These are phyloP conservation scores for Proctacanthus coquilletti DNA, from an alignment of 1,140 invertebrate genomes.

Conservation along the genomic window DNA sequence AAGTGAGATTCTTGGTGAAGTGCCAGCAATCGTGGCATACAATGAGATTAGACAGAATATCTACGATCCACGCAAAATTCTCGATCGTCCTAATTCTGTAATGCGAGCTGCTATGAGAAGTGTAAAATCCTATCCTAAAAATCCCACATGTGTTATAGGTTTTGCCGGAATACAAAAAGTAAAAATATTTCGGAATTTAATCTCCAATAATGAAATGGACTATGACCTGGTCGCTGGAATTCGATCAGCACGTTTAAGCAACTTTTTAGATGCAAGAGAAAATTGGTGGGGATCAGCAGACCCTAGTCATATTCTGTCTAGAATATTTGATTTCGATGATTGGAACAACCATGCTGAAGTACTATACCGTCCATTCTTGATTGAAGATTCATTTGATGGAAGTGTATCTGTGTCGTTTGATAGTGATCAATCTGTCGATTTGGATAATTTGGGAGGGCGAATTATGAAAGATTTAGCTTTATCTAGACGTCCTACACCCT, in stretches of 20 bases:
- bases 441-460: constrained; percentile 69
- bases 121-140: constrained; percentile 28
- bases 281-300: constrained; percentile 92
- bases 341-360: constrained; percentile 97
- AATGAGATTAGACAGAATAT: constrained; percentile 69
- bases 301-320: constrained; percentile 52
- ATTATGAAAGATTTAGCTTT: constrained; percentile 59
- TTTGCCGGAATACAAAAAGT: constrained; percentile 92
- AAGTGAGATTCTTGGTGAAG: constrained; percentile 76
- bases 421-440: constrained; percentile 31
- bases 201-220: constrained; percentile 72
- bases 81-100: constrained; percentile 11
- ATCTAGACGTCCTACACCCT: constrained; percentile 50
- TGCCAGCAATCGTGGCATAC: constrained; percentile 59
- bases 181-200: constrained; percentile 75
- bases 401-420: constrained; percentile 53
- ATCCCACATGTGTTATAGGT: constrained; percentile 71
- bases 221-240: constrained; percentile 91
- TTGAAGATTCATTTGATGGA: constrained; percentile 54
- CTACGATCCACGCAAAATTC: constrained; percentile 20
- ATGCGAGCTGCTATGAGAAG: constrained; percentile 5
- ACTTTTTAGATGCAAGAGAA: constrained; percentile 70
- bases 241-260: constrained; percentile 72
- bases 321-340: constrained; percentile 98
- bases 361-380: constrained; percentile 72